A percentile compares a stretch with the other conserved stretches of the same genome.
Conservation (phyloP, 2,888 invertebrate genomes). For the Brachyopa scutellaris region DNA sequence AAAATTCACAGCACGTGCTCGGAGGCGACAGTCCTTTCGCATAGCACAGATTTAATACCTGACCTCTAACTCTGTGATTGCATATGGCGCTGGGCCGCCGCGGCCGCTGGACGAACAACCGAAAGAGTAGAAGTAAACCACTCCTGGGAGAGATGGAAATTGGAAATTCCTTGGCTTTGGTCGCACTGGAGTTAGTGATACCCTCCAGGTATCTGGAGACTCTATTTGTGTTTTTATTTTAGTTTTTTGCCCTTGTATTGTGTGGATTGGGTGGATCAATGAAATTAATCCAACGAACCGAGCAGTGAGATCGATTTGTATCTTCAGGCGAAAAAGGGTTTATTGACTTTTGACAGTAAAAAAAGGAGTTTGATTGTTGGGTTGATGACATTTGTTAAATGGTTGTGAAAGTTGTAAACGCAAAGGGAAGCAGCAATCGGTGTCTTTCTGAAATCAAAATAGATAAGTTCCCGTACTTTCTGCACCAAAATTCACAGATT, state of each 20-base stretch:
- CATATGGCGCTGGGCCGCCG: slow-evolving; percentile 55
- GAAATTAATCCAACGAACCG: slow-evolving; percentile 54
- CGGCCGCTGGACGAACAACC: slow-evolving; percentile 28
- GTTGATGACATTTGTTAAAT: slow-evolving; percentile 21
- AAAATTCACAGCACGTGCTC: slow-evolving; percentile 77
- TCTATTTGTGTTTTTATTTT: slow-evolving; percentile 51
- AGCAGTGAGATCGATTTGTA: slow-evolving; percentile 51
- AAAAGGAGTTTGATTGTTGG: background rate
- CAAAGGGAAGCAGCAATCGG: too few species aligned
- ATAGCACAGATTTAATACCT: slow-evolving; percentile 73
- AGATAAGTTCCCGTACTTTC: too few species aligned
- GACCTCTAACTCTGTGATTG: slow-evolving; percentile 73
- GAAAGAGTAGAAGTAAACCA: slow-evolving; percentile 37
- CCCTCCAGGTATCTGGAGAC: slow-evolving; percentile 55
- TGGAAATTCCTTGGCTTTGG: slow-evolving; percentile 34
- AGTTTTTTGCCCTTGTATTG: slow-evolving; percentile 8
- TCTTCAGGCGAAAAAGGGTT: slow-evolving; percentile 38
- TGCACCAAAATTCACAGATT: too few species aligned
- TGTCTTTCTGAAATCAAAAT: too few species aligned
- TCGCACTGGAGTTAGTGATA: slow-evolving; percentile 9
- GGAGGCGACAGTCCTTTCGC: slow-evolving; percentile 74
- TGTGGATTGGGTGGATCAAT: slow-evolving; percentile 63
- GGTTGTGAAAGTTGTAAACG: background rate
- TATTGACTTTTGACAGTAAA: slow-evolving; percentile 41
- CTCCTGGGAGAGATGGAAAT: slow-evolving; percentile 60